Conservation (phyloP, 2,797 vertebrate species). For the Microhierax caerulescens region DNA sequence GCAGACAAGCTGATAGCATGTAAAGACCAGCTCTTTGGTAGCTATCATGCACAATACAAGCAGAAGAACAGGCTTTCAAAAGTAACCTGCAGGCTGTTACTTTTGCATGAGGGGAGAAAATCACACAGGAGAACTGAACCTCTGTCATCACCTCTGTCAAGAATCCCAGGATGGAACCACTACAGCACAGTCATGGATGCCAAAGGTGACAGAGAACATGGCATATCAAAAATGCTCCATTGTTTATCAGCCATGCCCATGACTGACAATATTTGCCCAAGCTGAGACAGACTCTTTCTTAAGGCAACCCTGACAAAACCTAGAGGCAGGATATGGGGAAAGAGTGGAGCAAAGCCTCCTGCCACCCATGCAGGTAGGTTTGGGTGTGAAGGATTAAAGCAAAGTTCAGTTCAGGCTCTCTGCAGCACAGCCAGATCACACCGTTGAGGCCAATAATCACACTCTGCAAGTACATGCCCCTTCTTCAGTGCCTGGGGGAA, state of each 20-base stretch:
- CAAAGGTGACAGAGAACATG: neutral
- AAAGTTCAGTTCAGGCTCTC: neutral
- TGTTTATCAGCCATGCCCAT: neutral
- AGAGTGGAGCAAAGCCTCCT: neutral
- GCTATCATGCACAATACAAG: neutral
- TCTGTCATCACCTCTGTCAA: neutral
- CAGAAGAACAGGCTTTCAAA: neutral
- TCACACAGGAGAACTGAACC: neutral
- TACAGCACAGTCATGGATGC: neutral
- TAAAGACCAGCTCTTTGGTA: neutral
- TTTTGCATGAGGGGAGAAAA: neutral
- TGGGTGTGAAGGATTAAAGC: neutral
- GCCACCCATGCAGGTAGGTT: neutral
- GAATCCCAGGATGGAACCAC: neutral
- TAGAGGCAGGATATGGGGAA: neutral
- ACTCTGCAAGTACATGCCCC: rapidly evolving
- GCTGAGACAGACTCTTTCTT: neutral
- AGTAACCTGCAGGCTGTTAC: neutral
- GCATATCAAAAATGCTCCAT: rapidly evolving
- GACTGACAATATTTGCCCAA: neutral
- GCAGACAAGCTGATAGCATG: neutral
- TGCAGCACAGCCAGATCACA: neutral
- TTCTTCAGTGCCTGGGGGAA: neutral
- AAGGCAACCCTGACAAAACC: neutral
- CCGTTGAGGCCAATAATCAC: neutral